Evolutionary conservation across 2,888 invertebrate species (phyloP).

Genomic region (Strigamia crassipes): DNA sequence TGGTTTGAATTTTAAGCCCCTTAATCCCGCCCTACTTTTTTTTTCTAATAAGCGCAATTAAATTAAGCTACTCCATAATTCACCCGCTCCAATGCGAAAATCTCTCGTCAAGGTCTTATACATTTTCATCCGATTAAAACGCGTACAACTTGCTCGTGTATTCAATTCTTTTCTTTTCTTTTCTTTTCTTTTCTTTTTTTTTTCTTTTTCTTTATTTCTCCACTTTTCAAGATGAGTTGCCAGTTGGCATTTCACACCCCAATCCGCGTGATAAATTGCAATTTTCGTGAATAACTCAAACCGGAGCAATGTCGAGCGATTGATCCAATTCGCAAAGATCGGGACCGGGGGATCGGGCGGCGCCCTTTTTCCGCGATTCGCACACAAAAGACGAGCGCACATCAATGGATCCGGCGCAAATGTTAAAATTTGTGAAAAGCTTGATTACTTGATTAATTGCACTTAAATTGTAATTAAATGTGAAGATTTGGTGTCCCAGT

Average conservation of each 20-base stretch:
- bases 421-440: no score
- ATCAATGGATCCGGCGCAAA: no score
- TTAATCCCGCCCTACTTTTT: neutral
- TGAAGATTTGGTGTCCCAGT: neutral
- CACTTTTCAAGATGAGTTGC: no score
- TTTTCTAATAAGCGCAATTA: neutral
- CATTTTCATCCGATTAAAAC: conserved; percentile 20
- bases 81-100: neutral
- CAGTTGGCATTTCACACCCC: no score
- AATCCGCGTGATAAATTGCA: no score
- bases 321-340: neutral
- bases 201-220: neutral
- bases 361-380: neutral
- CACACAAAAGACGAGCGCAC: neutral
- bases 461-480: no score
- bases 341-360: neutral
- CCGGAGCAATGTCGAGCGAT: neutral
- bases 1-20: neutral
- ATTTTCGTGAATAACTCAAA: no score
- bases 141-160: no score
- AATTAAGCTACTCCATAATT: neutral
- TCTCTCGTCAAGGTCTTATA: neutral
- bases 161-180: no score
- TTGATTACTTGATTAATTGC: no score
- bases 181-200: neutral